Conservation (phyloP, 2,888 invertebrate genomes). For the Acronicta aceris region DNA sequence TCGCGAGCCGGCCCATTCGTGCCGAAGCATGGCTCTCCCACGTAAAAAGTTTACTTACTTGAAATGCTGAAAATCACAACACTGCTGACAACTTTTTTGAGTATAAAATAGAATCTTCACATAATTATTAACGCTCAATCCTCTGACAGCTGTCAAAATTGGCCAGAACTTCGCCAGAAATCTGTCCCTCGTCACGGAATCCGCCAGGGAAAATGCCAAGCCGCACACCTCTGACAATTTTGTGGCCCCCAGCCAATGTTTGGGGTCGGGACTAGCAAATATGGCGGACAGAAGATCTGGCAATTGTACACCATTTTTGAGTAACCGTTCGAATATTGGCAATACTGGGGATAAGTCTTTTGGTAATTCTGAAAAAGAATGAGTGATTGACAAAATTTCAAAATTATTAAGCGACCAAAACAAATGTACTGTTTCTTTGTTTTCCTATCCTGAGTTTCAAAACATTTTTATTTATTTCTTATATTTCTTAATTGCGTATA, state of each 20-base stretch:
- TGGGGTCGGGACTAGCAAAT: constrained; percentile 31
- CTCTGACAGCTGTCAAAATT: constrained; percentile 55
- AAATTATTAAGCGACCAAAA: too few species aligned
- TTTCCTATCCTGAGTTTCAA: too few species aligned
- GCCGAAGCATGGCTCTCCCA: too few species aligned
- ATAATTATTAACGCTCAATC: constrained; percentile 56
- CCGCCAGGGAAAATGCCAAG: constrained; percentile 47
- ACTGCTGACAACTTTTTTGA: constrained; percentile 55
- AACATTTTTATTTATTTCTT: too few species aligned
- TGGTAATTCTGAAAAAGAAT: constrained; percentile 37
- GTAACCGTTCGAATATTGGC: constrained; percentile 41
- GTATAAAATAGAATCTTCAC: constrained; percentile 68
- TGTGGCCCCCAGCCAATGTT: constrained; percentile 31
- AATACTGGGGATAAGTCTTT: constrained; percentile 9
- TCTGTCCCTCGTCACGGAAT: constrained; percentile 23
- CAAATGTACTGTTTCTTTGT: too few species aligned
- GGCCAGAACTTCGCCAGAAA: constrained; percentile 55
- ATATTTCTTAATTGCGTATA: too few species aligned
- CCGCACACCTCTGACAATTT: constrained; percentile 65
- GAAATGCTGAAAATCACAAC: constrained; percentile 67
- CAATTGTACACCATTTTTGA: constrained; percentile 59
- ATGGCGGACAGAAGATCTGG: constrained; percentile 58
- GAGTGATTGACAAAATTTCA: background rate
- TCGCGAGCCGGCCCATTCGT: too few species aligned
- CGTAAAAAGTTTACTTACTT: constrained; percentile 68